Evolutionary conservation across 2,113 vertebrate species (phyloP).

Genomic region (Brachypodius melanocephalos): DNA sequence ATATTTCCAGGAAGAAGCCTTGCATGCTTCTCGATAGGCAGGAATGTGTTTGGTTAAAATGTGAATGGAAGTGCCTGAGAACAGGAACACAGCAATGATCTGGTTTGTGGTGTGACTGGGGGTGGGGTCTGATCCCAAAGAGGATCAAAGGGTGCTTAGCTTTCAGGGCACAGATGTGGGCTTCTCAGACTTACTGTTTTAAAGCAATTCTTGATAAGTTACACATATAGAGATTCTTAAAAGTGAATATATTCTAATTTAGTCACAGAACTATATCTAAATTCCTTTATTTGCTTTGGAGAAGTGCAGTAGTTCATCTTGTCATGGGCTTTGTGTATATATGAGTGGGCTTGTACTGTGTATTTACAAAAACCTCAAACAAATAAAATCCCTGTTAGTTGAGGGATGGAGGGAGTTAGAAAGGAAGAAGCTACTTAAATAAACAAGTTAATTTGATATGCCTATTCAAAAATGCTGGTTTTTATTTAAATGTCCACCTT

Average conservation of each 20-base stretch:
- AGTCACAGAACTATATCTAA: neutral
- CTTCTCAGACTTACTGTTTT: neutral
- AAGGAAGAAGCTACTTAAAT: neutral
- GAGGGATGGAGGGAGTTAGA: neutral
- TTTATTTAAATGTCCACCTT: neutral
- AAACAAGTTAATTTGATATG: neutral
- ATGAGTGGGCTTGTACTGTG: neutral
- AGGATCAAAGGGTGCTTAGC: neutral
- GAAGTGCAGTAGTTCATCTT: neutral
- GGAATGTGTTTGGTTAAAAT: neutral
- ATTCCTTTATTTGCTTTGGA: neutral
- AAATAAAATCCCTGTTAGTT: neutral
- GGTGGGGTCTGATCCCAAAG: neutral
- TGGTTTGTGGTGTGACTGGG: neutral
- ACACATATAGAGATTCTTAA: neutral
- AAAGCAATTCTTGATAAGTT: neutral
- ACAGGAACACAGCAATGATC: neutral
- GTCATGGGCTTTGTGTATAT: neutral
- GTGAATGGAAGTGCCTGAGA: neutral
- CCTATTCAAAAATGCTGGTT: neutral
- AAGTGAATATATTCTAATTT: neutral
- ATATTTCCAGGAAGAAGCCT: neutral
- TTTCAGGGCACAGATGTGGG: neutral
- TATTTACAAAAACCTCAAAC: neutral
- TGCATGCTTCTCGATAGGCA: neutral